Evolutionary conservation across 2,797 vertebrate genomes (phyloP), one percentile per base, ranked within the genome.

Genomic region (Geotrypetes seraphini): DNA sequence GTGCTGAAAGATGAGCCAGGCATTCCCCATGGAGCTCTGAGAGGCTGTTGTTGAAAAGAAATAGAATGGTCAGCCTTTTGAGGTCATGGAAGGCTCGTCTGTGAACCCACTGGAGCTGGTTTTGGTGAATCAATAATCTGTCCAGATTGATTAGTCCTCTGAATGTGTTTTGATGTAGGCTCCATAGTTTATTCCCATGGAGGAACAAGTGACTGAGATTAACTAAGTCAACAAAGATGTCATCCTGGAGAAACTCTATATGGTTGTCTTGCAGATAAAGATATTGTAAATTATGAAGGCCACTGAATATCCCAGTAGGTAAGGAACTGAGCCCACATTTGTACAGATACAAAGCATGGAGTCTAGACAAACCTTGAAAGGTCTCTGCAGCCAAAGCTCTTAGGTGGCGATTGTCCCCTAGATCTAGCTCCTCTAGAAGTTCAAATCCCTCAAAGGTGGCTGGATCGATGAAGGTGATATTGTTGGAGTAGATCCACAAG

Each of bases 401-500:
- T 71, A 99, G 69, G 69, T 95, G 86, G 28, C 89, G 84, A 74
- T 99, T 99, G 74, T 99, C 94, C 9, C 95, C 95, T 10, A 99
- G 85, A 56, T 99, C 96, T 63, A 99, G 74, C 54, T 99, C 96
- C 66, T 98, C 95, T 38, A 99, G 73, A 60, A 91, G 76, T 14
- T 73, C 64, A 3, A 99, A 97, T 53, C 92, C 96, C 2, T 84
- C 83, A 21, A 99, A 99, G 33, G 96, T 90, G 36, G 78, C 79
- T 10, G 95, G 90, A 66, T 96, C 91, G 1, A 99, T 93, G 74
- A 88, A 92, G 8, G 91, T 92, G 65, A 99, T 92, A 67, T 99
- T 98, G 71, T 99, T 99, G 71, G 92, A 94, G 71, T 98, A 99
- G 68, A 99, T 87, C 96, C 94, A 98, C 25, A 99, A 83, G 14